A percentile compares a stretch with the other conserved stretches of the same genome.
These are phyloP conservation scores for Macaria liturata DNA, from an alignment of 2,888 invertebrate genomes.

Conservation along the genomic window DNA sequence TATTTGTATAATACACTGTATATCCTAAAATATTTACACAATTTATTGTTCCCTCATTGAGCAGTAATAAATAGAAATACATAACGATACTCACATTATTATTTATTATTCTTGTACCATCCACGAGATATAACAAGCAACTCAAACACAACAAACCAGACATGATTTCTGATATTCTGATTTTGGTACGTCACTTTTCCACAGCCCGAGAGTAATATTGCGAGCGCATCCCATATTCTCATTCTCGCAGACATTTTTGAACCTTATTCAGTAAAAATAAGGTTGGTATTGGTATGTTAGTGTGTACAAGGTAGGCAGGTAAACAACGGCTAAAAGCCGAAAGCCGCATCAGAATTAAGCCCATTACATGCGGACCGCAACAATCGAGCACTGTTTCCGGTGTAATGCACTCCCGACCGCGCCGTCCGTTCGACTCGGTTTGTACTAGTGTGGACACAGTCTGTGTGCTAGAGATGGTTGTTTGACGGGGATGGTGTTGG, in stretches of 20 bases:
- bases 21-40: too few relatives aligned
- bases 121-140: too few relatives aligned
- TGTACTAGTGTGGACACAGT: conserved; percentile 3
- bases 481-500: too few relatives aligned
- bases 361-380: conserved; percentile 73
- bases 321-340: conserved; percentile 79
- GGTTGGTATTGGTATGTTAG: conserved; percentile 1
- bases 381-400: conserved; percentile 63
- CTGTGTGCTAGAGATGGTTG: neutral
- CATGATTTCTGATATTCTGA: neutral
- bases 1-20: too few relatives aligned
- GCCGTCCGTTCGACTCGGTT: conserved; percentile 15
- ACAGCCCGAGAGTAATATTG: neutral
- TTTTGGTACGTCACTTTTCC: neutral
- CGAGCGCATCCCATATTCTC: neutral
- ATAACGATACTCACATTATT: too few relatives aligned
- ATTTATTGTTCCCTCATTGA: too few relatives aligned
- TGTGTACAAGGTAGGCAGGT: conserved; percentile 53
- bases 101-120: too few relatives aligned
- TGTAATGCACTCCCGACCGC: conserved; percentile 62
- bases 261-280: neutral
- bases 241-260: neutral
- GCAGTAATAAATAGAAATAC: too few relatives aligned
- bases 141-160: too few relatives aligned
- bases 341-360: conserved; percentile 79